Conservation (phyloP, 37 sponge, comb jelly and placozoan species). For the Agelas oroides region DNA sequence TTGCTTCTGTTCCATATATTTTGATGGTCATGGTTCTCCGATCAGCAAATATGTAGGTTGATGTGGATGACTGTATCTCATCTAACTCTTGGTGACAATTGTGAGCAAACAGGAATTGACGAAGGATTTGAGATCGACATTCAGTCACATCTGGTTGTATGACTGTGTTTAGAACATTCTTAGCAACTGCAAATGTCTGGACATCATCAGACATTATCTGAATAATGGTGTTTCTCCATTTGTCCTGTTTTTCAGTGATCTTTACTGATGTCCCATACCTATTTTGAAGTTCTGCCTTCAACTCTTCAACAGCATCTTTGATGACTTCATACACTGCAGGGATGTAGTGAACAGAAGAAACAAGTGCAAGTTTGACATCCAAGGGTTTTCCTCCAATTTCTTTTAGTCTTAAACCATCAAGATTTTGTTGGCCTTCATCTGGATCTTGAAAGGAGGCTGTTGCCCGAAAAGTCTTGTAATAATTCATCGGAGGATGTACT, state of each 20-base stretch:
- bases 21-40: constrained; percentile 9
- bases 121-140: constrained; percentile 9
- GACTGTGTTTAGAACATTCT: background rate
- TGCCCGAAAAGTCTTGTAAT: constrained; percentile 3
- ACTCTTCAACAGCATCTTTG: constrained; percentile 8
- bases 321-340: constrained; percentile 16
- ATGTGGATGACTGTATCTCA: constrained; percentile 13
- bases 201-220: constrained; percentile 48
- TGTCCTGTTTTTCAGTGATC: background rate
- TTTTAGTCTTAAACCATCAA: background rate
- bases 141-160: constrained; percentile 30
- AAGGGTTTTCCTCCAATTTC: constrained; percentile 13
- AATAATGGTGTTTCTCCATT: background rate
- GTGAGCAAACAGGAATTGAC: constrained; percentile 20
- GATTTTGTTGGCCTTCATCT: constrained; percentile 19
- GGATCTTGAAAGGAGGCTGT: constrained; percentile 33
- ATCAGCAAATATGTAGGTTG: constrained; percentile 18
- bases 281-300: background rate
- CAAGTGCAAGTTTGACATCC: constrained; percentile 23
- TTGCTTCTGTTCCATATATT: constrained; percentile 59
- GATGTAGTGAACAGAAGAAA: background rate
- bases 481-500: background rate
- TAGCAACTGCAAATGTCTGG: no score
- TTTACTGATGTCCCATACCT: background rate
- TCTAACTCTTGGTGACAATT: constrained; percentile 12